These are phyloP conservation scores for Falco punctatus DNA, from an alignment of 2,113 vertebrate genomes.

Conservation along the genomic window DNA sequence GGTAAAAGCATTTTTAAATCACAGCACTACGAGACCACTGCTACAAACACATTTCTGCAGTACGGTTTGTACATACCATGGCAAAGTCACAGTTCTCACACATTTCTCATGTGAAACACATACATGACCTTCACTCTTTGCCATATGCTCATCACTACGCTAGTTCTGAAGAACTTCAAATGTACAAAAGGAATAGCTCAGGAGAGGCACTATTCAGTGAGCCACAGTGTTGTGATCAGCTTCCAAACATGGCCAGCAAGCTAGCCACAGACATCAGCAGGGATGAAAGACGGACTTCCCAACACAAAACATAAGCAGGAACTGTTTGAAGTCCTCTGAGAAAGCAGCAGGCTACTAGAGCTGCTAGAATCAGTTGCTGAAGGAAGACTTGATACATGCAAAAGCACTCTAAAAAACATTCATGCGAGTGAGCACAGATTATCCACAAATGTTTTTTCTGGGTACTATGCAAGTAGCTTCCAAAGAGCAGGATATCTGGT, in stretches of 20 bases:
- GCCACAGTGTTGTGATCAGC: neutral
- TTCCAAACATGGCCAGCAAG: neutral
- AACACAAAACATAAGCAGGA: neutral
- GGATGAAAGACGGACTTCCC: neutral
- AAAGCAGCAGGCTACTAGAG: neutral
- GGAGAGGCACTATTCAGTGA: neutral
- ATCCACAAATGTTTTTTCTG: neutral
- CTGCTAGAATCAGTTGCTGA: neutral
- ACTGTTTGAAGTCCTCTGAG: neutral
- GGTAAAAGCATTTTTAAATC: neutral
- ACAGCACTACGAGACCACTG: neutral
- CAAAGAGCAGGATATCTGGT: neutral
- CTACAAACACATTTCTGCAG: neutral
- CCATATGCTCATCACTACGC: neutral
- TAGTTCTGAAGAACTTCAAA: neutral
- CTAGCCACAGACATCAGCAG: neutral
- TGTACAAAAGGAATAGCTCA: neutral
- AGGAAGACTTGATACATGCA: neutral
- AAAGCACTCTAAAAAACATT: neutral
- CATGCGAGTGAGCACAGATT: neutral
- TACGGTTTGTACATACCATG: neutral
- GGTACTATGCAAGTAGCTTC: neutral
- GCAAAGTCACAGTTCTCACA: neutral
- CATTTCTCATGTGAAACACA: neutral
- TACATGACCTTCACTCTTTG: neutral